phyloP scores from a whole-genome alignment of 2,113 vertebrate genomes.

The Nycticorax nycticorax region DNA sequence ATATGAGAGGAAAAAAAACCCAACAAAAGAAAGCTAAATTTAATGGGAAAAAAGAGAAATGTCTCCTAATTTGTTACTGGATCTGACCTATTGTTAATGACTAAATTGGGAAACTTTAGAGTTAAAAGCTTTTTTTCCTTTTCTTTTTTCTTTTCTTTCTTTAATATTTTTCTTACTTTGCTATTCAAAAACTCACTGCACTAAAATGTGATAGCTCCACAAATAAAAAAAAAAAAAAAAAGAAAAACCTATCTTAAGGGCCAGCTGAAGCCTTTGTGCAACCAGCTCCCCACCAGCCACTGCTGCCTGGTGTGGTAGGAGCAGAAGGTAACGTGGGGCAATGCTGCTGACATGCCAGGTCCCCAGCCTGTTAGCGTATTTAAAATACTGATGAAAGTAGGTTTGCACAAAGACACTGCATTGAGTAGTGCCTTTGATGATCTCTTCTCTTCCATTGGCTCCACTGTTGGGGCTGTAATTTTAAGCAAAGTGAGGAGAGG shows the following conservation, averaged over 20 bases:
- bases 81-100: background rate
- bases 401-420: background rate
- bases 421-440: background rate
- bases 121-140: background rate
- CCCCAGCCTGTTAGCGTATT: background rate
- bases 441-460: background rate
- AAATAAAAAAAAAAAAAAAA: too few species aligned
- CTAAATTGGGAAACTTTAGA: background rate
- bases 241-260: background rate
- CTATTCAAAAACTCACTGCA: background rate
- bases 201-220: background rate
- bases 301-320: background rate
- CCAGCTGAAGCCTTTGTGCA: background rate
- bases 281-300: rapidly evolving
- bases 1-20: rapidly evolving
- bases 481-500: background rate
- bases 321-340: rapidly evolving
- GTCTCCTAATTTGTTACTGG: background rate
- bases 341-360: rapidly evolving
- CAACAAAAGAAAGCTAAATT: background rate
- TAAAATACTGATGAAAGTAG: background rate
- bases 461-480: background rate
- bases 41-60: background rate
- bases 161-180: background rate
- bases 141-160: background rate